Base-by-base conservation (phyloP, 2,797 vertebrate genomes). In the Micropoecilia bifurca region DNA sequence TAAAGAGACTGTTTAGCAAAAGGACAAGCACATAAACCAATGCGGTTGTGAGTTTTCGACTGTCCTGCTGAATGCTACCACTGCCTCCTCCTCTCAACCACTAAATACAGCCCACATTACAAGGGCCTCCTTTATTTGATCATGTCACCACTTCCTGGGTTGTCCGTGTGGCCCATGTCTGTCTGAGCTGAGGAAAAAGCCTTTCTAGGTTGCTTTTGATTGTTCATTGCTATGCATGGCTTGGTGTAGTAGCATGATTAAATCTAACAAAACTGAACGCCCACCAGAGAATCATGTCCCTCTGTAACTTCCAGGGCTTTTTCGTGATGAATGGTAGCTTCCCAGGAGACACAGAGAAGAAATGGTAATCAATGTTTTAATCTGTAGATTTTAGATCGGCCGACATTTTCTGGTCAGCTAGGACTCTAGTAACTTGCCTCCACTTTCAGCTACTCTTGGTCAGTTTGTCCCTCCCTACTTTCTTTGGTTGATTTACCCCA, bases 41-140 rank as follows among this genome's bases (percentile, higher is more conserved):
- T 59, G 55, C 1, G 55, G 55, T 59, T 13, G 25, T 59, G 55
- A 59, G 55, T 59, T 59, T 59, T 59, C 0, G 55, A 30, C 55
- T 28, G 55, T 59, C 55, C 55, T 55, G 25, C 53, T 55, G 53
- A 55, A 55, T 55, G 53, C 25, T n/a, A 55, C 22, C 53, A 55
- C 53, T 59, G 55, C n/a, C 55, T n/a, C 55, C 55, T 20, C 33
- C 13, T 71, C 13, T 18, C 57, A 10, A 81, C 68, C 30, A 0
- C 2, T 6, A 39, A 2, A 0, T 39, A 9, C n/a, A 6, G 76
- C 53, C 83, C 79, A 77, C 8, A 13, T 78, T 76, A 79, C 53
- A 28, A 43, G 36, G 22, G 66, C 20, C 36, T 68, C 39, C 66
- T 41, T 68, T 39, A 68, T 68, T 68, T 50, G 61, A 55, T 69